phyloP scores from a whole-genome alignment of 64 coral and sea anemone genomes.

The Dendrophyllia cribrosa region DNA sequence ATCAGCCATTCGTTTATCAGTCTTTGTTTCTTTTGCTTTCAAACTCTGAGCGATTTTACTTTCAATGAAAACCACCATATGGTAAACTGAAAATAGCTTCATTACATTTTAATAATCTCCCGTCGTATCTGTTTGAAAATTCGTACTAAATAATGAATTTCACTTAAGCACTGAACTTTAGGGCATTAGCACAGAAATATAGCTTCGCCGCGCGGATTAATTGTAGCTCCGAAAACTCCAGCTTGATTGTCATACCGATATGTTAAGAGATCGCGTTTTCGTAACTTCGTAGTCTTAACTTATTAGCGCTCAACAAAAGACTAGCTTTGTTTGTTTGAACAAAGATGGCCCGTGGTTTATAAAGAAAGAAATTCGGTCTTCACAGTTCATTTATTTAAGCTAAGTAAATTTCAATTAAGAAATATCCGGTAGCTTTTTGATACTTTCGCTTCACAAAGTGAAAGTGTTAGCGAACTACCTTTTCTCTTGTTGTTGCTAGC shows the following conservation, averaged over 20 bases:
- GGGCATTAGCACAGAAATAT: constrained; percentile 71
- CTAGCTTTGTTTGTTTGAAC: constrained; percentile 84
- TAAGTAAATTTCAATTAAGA: constrained; percentile 93
- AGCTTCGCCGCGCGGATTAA: constrained; percentile 27
- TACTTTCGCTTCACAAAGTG: constrained; percentile 39
- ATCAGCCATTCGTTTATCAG: constrained; percentile 59
- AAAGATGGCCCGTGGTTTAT: constrained; percentile 72
- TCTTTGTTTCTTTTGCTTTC: constrained; percentile 21
- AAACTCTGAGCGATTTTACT: constrained; percentile 51
- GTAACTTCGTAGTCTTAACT: constrained; percentile 59
- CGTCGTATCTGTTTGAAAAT: constrained; percentile 64
- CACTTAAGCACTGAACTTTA: constrained; percentile 80
- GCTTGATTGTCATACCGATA: constrained; percentile 60
- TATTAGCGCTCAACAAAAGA: constrained; percentile 82
- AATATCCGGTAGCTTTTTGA: constrained; percentile 81
- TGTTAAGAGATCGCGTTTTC: constrained; percentile 44
- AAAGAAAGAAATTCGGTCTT: constrained; percentile 76
- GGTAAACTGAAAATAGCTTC: constrained; percentile 82
- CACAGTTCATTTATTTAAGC: constrained; percentile 88
- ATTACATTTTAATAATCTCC: constrained; percentile 91
- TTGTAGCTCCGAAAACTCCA: constrained; percentile 38
- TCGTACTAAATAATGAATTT: constrained; percentile 86
- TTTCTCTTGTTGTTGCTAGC: background rate
- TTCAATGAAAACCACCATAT: constrained; percentile 86
- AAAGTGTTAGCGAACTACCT: constrained; percentile 23